Conservation (phyloP, 2,888 invertebrate species). For the Tachina fera region DNA sequence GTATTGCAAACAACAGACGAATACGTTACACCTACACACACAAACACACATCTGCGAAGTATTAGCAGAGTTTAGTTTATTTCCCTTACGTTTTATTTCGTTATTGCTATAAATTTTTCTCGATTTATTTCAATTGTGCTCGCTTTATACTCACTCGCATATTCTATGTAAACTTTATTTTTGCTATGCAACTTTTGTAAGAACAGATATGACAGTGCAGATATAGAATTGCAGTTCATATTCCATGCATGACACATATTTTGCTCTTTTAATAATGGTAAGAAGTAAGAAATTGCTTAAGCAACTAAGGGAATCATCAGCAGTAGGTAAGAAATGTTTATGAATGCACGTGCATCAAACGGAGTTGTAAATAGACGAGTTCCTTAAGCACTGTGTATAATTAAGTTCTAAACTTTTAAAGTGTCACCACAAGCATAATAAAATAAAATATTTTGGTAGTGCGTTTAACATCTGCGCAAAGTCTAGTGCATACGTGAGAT, state of each 20-base stretch:
- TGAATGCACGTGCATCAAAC: slow-evolving; percentile 1
- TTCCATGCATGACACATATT: slow-evolving; percentile 59
- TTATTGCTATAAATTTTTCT: slow-evolving; percentile 4
- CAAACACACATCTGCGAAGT: slow-evolving; percentile 23
- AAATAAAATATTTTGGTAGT: no score
- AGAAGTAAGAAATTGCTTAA: slow-evolving; percentile 10
- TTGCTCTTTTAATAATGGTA: slow-evolving; percentile 55
- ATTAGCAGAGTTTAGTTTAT: slow-evolving; percentile 42
- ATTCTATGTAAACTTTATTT: background rate
- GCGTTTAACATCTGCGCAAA: no score
- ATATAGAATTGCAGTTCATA: slow-evolving; percentile 61
- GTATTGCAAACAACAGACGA: slow-evolving; percentile 26
- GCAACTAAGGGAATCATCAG: background rate
- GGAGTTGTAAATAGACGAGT: background rate
- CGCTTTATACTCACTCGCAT: background rate
- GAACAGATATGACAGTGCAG: slow-evolving; percentile 47
- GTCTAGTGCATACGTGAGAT: no score
- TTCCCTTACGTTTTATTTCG: slow-evolving; percentile 4
- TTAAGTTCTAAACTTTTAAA: background rate
- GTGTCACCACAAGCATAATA: background rate
- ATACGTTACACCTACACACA: background rate
- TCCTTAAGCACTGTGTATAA: background rate
- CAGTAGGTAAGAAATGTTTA: slow-evolving; percentile 8
- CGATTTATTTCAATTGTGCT: slow-evolving; percentile 15
- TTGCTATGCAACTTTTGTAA: slow-evolving; percentile 21